phyloP scores from a whole-genome alignment of 2,888 invertebrate species.

The Caenorhabditis doughertyi region DNA sequence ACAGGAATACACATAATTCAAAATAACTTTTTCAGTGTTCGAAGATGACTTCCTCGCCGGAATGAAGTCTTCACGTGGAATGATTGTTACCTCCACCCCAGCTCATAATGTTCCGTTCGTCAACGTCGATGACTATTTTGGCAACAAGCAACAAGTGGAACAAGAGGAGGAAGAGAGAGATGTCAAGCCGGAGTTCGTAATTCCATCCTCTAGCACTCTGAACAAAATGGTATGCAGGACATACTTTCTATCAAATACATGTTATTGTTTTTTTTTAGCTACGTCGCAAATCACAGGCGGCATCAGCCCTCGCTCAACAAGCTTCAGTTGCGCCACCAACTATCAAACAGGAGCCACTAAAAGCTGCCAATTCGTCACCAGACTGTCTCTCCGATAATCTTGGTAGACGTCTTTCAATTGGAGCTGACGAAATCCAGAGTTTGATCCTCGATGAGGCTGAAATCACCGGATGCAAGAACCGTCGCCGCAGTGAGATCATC shows the following conservation, averaged over 20 bases:
- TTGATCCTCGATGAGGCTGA: constrained; percentile 34
- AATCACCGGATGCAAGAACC: constrained; percentile 45
- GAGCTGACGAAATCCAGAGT: constrained; percentile 41
- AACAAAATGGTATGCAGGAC: constrained; percentile 9
- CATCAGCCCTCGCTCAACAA: background rate
- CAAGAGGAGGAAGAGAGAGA: background rate
- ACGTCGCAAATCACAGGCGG: constrained; percentile 38
- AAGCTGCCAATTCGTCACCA: constrained; percentile 21
- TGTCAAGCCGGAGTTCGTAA: constrained; percentile 20
- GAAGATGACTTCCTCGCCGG: constrained; percentile 32
- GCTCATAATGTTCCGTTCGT: constrained; percentile 44
- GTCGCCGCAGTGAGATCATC: constrained; percentile 65
- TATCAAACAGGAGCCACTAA: background rate
- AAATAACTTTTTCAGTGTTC: constrained; percentile 29
- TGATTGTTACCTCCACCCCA: constrained; percentile 56
- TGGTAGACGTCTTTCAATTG: constrained; percentile 49
- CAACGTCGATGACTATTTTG: constrained; percentile 48
- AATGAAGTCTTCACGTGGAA: background rate
- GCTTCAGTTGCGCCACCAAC: too few relatives aligned
- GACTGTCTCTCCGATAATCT: constrained; percentile 54
- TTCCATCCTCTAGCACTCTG: constrained; percentile 28
- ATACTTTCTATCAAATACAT: background rate
- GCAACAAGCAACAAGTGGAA: constrained; percentile 25
- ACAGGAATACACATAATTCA: too few relatives aligned
- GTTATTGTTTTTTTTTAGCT: too few relatives aligned